Base-by-base conservation (phyloP, 2,888 invertebrate genomes). In the Plutella xylostella region DNA sequence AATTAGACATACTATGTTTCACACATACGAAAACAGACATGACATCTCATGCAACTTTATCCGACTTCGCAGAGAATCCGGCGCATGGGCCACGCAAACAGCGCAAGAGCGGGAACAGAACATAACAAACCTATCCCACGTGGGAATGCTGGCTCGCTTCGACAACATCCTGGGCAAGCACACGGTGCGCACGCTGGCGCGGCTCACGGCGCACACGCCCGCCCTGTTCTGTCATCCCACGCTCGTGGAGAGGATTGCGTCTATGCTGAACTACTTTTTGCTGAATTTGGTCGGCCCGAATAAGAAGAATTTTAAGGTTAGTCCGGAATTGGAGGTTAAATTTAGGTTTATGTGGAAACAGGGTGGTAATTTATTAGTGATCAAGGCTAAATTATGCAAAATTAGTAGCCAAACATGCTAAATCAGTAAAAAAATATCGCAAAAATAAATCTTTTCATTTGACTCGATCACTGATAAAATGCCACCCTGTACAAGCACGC, bases 221-320 rank as follows among this genome's bases (percentile, higher is more conserved):
- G 72, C 67, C 35, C 92, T 97, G 37, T 97, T 97, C 77, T 95
- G 94, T 54, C 96, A 97, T 67, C 88, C 90, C 33, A 93, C 94
- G 6, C 91, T 98, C 85, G 96, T 96, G 1, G 96, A 97, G 65
- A 87, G 97, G 21, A 91, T 98, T 48, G 95, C 96, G 0, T 90
- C 94, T 9, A 98, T 98, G 97, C 87, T 98, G 45, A 98, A 98
- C 79, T 97, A 97, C 75, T 95, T 98, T 69, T 76, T 98, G 22
- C 75, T 92, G 39, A 91, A 96, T 70, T 82, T 98, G 48, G 97
- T 95, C 11, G 96, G 96, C 0, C 96, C 97, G 0, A 95, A 95
- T 60, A 93, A 94, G 71, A 92, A 93, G 59, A 94, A 94, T 64
- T 91, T 97, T 48, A 96, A 96, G 87, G 93, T n/a, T n/a, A n/a